phyloP scores from a whole-genome alignment of 2,113 vertebrate species.

The Paradoxurus hermaphroditus region DNA sequence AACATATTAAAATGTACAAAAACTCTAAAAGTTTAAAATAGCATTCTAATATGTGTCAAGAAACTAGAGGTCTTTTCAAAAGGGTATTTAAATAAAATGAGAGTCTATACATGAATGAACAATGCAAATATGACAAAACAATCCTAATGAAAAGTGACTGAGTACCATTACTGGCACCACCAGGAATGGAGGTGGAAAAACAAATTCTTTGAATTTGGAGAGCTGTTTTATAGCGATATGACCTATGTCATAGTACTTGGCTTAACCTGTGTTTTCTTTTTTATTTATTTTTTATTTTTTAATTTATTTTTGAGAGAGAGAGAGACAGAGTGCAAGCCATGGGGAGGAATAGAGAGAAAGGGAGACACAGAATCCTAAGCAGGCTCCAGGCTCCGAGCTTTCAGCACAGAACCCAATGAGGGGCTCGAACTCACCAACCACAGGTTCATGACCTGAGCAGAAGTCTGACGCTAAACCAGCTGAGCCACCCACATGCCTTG shows the following conservation, averaged over 20 bases:
- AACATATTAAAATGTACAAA: not conserved
- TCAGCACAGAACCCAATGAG: too few species aligned
- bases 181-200: not conserved
- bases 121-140: not conserved
- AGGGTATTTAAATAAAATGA: not conserved
- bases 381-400: too few species aligned
- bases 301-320: too few species aligned
- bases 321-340: too few species aligned
- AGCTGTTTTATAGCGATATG: not conserved
- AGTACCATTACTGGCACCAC: not conserved
- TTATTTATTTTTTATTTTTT: not conserved
- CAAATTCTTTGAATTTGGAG: not conserved
- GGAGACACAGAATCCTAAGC: too few species aligned
- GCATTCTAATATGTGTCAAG: not conserved
- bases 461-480: too few species aligned
- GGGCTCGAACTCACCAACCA: too few species aligned
- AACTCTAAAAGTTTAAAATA: not conserved
- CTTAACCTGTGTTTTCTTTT: not conserved
- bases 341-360: too few species aligned
- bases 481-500: too few species aligned
- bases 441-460: too few species aligned
- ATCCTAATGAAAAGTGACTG: not conserved
- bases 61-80: not conserved
- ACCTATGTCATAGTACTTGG: not conserved
- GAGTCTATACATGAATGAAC: not conserved